A percentile compares a stretch with the other conserved stretches of the same genome.
These are phyloP conservation scores for Boleophthalmus pectinirostris DNA, from an alignment of 2,113 vertebrate species.

Conservation along the genomic window DNA sequence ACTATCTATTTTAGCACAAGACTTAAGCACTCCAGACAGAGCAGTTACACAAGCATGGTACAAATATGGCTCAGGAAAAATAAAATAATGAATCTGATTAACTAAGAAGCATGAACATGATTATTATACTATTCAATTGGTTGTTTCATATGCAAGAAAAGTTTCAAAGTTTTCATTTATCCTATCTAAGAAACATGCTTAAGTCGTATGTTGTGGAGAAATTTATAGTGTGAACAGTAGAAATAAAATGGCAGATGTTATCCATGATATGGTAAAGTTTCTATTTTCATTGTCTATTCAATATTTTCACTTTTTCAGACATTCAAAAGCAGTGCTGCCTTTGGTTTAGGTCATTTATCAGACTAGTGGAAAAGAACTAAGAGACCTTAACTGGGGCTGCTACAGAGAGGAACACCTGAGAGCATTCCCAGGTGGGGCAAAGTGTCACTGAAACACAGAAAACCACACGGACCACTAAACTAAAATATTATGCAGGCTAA, in stretches of 20 bases:
- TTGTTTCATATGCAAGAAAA: no score
- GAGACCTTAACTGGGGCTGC: not conserved
- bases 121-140: no score
- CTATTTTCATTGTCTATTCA: not conserved
- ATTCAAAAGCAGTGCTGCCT: constrained; percentile 2
- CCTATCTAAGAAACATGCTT: no score
- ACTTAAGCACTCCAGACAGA: constrained; percentile 7
- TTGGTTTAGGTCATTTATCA: constrained; percentile 51
- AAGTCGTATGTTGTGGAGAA: no score
- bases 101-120: no score
- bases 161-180: no score
- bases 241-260: no score
- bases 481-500: constrained; percentile 21
- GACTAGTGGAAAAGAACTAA: not conserved
- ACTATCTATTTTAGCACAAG: constrained; percentile 32
- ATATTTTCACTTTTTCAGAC: no score
- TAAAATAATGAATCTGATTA: not conserved
- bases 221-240: no score
- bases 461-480: constrained; percentile 18
- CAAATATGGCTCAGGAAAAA: not conserved
- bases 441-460: not conserved
- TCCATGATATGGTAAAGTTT: no score
- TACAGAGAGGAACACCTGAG: constrained; percentile 18
- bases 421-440: constrained; percentile 27
- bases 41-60: not conserved